These are phyloP conservation scores for Orthonevra nobilis DNA, from an alignment of 2,888 invertebrate genomes.

Conservation along the genomic window DNA sequence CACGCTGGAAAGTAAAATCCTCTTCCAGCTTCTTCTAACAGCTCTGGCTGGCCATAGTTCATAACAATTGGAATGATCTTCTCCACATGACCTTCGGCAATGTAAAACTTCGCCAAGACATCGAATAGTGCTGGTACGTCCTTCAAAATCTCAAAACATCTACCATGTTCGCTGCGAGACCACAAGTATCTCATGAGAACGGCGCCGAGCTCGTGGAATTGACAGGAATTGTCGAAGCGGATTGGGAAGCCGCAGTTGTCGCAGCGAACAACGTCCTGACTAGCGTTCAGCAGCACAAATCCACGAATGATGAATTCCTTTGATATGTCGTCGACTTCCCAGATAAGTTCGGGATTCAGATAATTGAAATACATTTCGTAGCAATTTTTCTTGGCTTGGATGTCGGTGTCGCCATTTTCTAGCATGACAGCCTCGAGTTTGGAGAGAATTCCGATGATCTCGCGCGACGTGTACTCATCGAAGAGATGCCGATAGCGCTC, in stretches of 20 bases:
- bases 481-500: conserved; percentile 79
- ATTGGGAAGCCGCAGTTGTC: conserved; percentile 78
- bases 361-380: conserved; percentile 80
- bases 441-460: conserved; percentile 76
- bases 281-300: conserved; percentile 76
- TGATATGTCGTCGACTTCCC: conserved; percentile 79
- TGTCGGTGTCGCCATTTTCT: conserved; percentile 77
- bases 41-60: conserved; percentile 77
- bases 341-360: conserved; percentile 79
- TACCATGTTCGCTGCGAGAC: conserved; percentile 79
- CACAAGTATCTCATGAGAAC: conserved; percentile 78
- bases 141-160: conserved; percentile 78
- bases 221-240: conserved; percentile 77
- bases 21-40: conserved; percentile 77
- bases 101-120: conserved; percentile 78
- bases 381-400: conserved; percentile 77
- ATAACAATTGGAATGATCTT: conserved; percentile 78
- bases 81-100: conserved; percentile 78
- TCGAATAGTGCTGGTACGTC: conserved; percentile 78
- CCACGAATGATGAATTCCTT: conserved; percentile 79
- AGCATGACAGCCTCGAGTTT: conserved; percentile 77
- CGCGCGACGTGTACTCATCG: conserved; percentile 78
- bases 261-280: conserved; percentile 76
- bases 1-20: conserved; percentile 75
- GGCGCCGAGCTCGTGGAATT: conserved; percentile 78